Percentiles rank a stretch among this genome's conserved stretches.
These are phyloP conservation scores for Neopelma chrysocephalum DNA, from an alignment of 2,797 vertebrate genomes.

Conservation along the genomic window DNA sequence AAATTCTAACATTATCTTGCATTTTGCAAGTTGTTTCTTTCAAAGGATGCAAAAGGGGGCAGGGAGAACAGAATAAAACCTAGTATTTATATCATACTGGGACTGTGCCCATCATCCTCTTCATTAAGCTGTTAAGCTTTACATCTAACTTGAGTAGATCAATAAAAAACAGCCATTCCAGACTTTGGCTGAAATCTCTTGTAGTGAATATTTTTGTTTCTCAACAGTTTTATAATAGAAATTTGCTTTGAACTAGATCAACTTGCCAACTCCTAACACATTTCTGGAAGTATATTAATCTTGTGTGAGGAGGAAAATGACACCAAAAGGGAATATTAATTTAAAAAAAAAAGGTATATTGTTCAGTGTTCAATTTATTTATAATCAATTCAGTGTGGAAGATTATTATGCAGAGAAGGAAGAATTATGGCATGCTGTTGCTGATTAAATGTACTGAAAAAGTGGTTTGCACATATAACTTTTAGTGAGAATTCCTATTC, in stretches of 20 bases:
- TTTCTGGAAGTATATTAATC: not conserved
- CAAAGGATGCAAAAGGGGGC: not conserved
- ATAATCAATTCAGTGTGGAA: not conserved
- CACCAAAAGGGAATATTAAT: not conserved
- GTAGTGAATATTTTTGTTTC: not conserved
- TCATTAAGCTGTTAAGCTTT: not conserved
- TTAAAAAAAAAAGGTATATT: not conserved
- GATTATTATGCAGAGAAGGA: not conserved
- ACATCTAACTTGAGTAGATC: not conserved
- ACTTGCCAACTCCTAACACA: not conserved
- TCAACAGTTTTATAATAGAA: not conserved
- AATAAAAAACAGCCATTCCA: not conserved
- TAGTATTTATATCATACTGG: not conserved
- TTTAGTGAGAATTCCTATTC: not conserved
- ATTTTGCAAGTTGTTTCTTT: not conserved
- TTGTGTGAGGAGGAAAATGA: not conserved
- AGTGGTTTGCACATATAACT: not conserved
- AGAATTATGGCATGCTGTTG: not conserved
- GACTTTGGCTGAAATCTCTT: not conserved
- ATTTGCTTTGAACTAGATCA: not conserved
- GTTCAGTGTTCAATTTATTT: not conserved
- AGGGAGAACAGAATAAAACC: not conserved
- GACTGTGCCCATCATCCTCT: not conserved
- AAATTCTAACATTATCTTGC: not conserved
- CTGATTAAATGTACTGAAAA: not conserved